Evolutionary conservation across 2,888 invertebrate species (phyloP), one percentile per base, ranked within the genome.

Genomic region (Pocota personata): DNA sequence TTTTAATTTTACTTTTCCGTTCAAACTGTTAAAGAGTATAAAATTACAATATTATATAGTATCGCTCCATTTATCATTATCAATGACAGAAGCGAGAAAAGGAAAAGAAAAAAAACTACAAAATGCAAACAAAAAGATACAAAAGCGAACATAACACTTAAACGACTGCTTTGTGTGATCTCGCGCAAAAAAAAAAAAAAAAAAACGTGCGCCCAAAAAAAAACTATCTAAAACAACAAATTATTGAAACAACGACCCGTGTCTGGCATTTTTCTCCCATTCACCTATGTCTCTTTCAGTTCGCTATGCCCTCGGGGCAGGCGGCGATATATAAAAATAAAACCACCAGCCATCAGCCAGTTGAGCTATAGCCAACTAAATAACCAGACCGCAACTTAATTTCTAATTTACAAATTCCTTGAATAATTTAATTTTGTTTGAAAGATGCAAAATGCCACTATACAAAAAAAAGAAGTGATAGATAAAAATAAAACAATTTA

Each of bases 181-280:
- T 57, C 3, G 40, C 30, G 4, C 35, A 37, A n/a, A 27, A 40
- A 21, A 2, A 32, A 46, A 60, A 21, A 3, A 24, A 27, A 37
- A 16, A 46, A 43, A 57, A 5, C 50, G n/a, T n/a, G n/a, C n/a
- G n/a, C n/a, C 37, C 3, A 35, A 64, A 43, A 60, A 58, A 24
- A 19, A 64, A 64, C 64, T 78, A 32, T 78, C 27, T 57, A 27
- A 55, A 69, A 24, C 46, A 62, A 48, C 57, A 80, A 73, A 52
- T 80, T 80, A 80, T 80, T 58, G 67, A 80, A 73, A 73, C 80
- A 73, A 73, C 67, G 80, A 80, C 75, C 73, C 67, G 80, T 60
- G 66, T 60, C 67, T 80, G 66, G 48, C 40, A 58, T 73, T 52
- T 55, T 16, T 37, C 32, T 19, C 30, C 37, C 32, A 50, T 58